These are phyloP conservation scores for Willisornis vidua DNA, from an alignment of 2,113 vertebrate species.

Conservation along the genomic window DNA sequence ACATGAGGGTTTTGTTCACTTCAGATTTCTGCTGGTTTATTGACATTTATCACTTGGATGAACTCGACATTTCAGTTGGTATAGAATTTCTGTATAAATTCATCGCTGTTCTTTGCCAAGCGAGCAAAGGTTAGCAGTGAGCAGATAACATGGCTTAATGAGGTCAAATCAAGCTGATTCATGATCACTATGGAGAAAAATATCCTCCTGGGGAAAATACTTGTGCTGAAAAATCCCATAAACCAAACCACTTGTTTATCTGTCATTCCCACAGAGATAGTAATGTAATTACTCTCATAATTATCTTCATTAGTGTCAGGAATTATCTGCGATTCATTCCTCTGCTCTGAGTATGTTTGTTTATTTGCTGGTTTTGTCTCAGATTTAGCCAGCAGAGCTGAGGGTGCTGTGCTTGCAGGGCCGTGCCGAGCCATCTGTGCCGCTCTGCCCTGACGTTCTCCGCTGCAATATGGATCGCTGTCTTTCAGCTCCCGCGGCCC, in stretches of 20 bases:
- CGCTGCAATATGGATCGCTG: slow-evolving; percentile 74
- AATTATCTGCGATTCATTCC: slow-evolving; percentile 93
- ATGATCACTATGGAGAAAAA: slow-evolving; percentile 75
- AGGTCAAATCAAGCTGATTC: slow-evolving; percentile 79
- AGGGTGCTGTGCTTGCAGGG: slow-evolving; percentile 73
- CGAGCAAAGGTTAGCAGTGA: slow-evolving; percentile 72
- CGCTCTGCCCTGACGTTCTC: slow-evolving; percentile 71
- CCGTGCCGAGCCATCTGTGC: slow-evolving; percentile 73
- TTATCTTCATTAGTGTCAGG: slow-evolving; percentile 98
- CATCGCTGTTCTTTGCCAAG: slow-evolving; percentile 57
- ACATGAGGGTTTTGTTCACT: not conserved
- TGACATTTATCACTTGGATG: slow-evolving; percentile 57
- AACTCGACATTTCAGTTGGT: slow-evolving; percentile 43
- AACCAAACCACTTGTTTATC: slow-evolving; percentile 95
- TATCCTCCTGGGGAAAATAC: slow-evolving; percentile 81
- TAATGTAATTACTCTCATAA: slow-evolving; percentile 98
- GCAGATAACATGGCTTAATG: slow-evolving; percentile 75
- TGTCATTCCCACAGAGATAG: slow-evolving; percentile 98
- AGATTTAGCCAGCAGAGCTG: slow-evolving; percentile 77
- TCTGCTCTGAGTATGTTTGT: slow-evolving; percentile 82
- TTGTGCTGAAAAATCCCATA: slow-evolving; percentile 85
- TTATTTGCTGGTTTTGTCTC: slow-evolving; percentile 78
- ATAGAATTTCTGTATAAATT: slow-evolving; percentile 49
- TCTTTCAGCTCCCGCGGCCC: slow-evolving; percentile 81
- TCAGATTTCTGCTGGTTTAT: slow-evolving; percentile 53